Evolutionary conservation across 2,888 invertebrate species (phyloP).

Genomic region (Chorisops tibialis): DNA sequence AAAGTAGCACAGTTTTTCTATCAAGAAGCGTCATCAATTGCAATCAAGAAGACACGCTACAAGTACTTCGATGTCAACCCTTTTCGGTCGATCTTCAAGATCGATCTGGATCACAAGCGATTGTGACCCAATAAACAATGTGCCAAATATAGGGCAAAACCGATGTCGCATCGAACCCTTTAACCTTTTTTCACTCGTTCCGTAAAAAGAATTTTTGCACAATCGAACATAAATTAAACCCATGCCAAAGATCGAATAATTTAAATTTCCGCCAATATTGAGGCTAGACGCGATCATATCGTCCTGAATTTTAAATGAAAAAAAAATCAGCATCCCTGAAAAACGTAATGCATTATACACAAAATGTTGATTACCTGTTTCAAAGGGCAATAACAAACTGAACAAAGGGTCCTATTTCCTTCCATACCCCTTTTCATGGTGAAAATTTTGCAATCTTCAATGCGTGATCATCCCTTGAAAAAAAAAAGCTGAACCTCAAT

Average conservation of each 20-base stretch:
- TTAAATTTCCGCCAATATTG: conserved; percentile 12
- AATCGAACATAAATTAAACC: conserved; percentile 19
- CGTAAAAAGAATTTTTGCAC: no score
- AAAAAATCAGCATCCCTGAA: background rate
- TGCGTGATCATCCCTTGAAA: conserved; percentile 19
- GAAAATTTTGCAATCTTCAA: conserved; percentile 4
- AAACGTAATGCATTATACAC: conserved; percentile 4
- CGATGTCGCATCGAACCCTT: conserved; percentile 22
- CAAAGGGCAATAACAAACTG: conserved; percentile 27
- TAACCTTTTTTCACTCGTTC: background rate
- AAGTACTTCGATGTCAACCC: background rate
- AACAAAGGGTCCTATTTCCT: conserved; percentile 21
- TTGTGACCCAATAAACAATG: conserved; percentile 31
- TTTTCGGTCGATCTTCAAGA: background rate
- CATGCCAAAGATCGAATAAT: background rate
- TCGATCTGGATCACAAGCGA: conserved; percentile 28
- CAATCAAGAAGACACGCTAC: conserved; percentile 19
- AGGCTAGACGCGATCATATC: conserved; percentile 4
- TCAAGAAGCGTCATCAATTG: conserved; percentile 31
- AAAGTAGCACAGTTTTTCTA: conserved; percentile 23
- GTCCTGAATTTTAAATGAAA: no score
- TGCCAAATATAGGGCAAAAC: conserved; percentile 29
- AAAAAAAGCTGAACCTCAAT: conserved; percentile 20
- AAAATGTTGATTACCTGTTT: conserved; percentile 33
- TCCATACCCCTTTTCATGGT: background rate